phyloP scores from a whole-genome alignment of 2,797 vertebrate species.

The Glyptemys insculpta region DNA sequence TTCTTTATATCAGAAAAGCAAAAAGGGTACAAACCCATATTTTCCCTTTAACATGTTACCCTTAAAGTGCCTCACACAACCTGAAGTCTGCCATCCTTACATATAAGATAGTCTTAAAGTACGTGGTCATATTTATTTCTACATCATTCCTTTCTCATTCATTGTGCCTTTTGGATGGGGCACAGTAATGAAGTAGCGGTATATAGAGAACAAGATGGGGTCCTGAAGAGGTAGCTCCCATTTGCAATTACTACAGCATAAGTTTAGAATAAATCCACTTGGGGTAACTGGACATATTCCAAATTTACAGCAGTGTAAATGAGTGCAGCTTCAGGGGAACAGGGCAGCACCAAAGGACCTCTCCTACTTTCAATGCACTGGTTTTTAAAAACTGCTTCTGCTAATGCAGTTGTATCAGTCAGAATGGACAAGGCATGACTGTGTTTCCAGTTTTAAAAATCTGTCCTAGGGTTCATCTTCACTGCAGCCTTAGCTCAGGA shows the following conservation, averaged over 20 bases:
- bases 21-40: background rate
- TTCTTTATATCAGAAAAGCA: background rate
- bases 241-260: accelerated
- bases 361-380: background rate
- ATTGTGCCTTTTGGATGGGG: accelerated
- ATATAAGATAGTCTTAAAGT: background rate
- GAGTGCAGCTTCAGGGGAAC: background rate
- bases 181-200: background rate
- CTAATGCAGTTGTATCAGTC: background rate
- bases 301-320: background rate
- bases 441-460: background rate
- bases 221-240: background rate
- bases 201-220: background rate
- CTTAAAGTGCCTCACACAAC: background rate
- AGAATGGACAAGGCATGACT: background rate
- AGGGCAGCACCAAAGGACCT: background rate
- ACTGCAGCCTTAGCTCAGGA: background rate
- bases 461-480: background rate
- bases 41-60: background rate
- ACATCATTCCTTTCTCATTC: background rate
- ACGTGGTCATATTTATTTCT: accelerated
- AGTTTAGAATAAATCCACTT: background rate
- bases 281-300: background rate
- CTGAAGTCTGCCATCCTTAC: background rate
- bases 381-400: background rate